Evolutionary conservation across 2,113 vertebrate species (phyloP).

Genomic region (Otus sunia): DNA sequence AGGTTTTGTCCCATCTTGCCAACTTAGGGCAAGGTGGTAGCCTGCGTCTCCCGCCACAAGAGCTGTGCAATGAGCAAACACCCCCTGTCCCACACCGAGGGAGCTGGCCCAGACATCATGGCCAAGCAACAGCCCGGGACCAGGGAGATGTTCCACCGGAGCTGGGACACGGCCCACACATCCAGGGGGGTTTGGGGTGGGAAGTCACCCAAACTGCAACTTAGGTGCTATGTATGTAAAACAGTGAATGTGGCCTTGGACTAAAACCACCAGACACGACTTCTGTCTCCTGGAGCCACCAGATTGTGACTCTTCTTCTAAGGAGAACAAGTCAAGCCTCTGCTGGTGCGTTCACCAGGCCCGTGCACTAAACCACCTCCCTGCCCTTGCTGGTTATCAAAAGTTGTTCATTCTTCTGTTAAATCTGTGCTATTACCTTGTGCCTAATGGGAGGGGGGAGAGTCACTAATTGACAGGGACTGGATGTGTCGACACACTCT

Average conservation of each 20-base stretch:
- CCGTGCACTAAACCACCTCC: no score
- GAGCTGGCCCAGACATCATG: fast-evolving
- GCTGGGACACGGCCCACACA: fast-evolving
- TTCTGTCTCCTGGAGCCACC: background rate
- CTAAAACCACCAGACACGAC: fast-evolving
- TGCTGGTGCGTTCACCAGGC: fast-evolving
- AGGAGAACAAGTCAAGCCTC: background rate
- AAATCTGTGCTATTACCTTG: background rate
- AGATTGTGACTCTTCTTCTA: background rate
- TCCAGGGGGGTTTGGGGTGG: background rate
- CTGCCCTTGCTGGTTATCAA: background rate
- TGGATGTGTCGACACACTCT: background rate
- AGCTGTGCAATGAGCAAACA: background rate
- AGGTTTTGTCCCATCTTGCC: background rate
- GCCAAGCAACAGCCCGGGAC: fast-evolving
- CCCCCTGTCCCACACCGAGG: fast-evolving
- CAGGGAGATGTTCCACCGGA: fast-evolving
- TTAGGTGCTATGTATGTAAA: background rate
- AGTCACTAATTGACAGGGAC: background rate
- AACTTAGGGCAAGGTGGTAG: background rate
- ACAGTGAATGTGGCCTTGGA: background rate
- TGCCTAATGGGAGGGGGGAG: background rate
- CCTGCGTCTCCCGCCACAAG: no score
- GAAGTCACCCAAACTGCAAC: fast-evolving
- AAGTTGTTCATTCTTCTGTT: background rate